A percentile compares a stretch with the other conserved stretches of the same genome.
Conservation (phyloP, 2,797 vertebrate genomes). For the Enteromius afrohamiltoni region DNA sequence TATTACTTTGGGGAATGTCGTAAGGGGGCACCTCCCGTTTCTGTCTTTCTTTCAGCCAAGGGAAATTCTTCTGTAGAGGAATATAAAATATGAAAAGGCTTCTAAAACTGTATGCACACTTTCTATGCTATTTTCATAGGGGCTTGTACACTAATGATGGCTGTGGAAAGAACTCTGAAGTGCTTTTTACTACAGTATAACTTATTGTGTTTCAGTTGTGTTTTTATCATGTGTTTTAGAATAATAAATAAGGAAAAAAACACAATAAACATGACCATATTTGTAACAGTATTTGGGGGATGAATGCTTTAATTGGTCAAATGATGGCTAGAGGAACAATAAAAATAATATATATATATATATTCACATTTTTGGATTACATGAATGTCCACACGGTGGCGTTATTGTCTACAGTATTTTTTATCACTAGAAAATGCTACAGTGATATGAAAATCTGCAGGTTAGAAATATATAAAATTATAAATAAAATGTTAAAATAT, state of each 20-base stretch:
- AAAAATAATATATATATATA: background rate
- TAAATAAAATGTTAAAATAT: background rate
- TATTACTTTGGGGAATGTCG: conserved; percentile 63
- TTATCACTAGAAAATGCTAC: background rate
- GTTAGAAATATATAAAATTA: background rate
- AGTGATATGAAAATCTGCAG: background rate
- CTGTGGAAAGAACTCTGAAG: conserved; percentile 75
- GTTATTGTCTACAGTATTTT: background rate
- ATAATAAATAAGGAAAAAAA: conserved; percentile 75
- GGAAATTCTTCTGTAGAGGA: conserved; percentile 63
- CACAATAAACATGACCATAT: conserved; percentile 77
- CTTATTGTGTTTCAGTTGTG: conserved; percentile 81
- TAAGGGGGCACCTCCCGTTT: conserved; percentile 64
- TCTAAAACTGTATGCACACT: conserved; percentile 71
- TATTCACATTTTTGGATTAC: background rate
- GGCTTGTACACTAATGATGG: conserved; percentile 79
- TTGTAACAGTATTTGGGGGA: conserved; percentile 50
- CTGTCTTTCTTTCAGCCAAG: conserved; percentile 72
- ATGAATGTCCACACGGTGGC: conserved; percentile 62
- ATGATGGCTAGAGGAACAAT: background rate
- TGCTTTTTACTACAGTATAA: conserved; percentile 84
- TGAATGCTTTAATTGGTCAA: background rate
- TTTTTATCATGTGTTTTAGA: conserved; percentile 82
- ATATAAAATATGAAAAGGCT: conserved; percentile 64
- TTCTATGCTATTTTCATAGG: conserved; percentile 85